phyloP scores from a whole-genome alignment of 2,113 vertebrate species.

The Aspidoscelis tigris region DNA sequence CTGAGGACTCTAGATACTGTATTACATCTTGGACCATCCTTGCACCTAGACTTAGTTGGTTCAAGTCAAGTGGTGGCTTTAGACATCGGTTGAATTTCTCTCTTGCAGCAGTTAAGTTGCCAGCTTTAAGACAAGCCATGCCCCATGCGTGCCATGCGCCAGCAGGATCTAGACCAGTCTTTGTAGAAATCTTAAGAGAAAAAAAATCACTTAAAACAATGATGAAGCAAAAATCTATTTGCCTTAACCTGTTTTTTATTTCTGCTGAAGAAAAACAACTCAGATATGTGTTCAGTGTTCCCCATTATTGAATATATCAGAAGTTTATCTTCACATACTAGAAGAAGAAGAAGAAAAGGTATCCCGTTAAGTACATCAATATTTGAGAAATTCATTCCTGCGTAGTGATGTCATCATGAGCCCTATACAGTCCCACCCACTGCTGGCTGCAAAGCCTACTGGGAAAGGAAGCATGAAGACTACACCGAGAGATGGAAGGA shows the following conservation, averaged over 20 bases:
- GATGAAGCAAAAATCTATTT: neutral
- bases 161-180: slow-evolving; percentile 89
- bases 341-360: neutral
- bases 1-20: slow-evolving; percentile 88
- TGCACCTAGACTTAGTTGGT: slow-evolving; percentile 87
- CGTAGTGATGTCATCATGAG: no score
- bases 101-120: slow-evolving; percentile 85
- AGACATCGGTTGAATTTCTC: slow-evolving; percentile 93
- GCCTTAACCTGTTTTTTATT: neutral
- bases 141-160: slow-evolving; percentile 98
- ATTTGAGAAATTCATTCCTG: no score
- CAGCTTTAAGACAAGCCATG: slow-evolving; percentile 92
- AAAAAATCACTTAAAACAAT: slow-evolving; percentile 15
- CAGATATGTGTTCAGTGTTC: neutral
- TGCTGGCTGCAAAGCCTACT: no score
- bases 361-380: no score
- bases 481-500: no score
- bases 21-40: slow-evolving; percentile 90
- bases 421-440: no score
- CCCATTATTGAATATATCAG: neutral
- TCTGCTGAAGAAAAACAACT: neutral
- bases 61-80: slow-evolving; percentile 90
- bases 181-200: slow-evolving; percentile 90
- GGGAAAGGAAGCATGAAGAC: no score
- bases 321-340: neutral